Evolutionary conservation across 2,113 vertebrate species (phyloP), one percentile per base, ranked within the genome.

Genomic region (Daboia siamensis): DNA sequence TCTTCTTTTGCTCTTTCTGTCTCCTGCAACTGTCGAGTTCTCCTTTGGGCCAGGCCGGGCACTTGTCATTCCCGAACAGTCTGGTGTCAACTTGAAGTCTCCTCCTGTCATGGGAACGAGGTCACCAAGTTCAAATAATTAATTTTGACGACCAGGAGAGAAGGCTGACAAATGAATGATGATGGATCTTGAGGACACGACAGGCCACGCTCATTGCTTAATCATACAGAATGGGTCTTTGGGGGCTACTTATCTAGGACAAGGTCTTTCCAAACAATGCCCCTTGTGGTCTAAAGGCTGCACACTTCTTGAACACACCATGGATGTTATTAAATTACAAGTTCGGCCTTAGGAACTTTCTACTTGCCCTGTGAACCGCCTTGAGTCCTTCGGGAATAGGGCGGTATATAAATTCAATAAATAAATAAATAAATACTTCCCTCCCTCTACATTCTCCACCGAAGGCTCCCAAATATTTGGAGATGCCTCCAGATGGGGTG

Each of bases 121-220:
- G 95, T 93, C 59, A 0, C 11, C 0, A 9, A 96, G 95, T 94
- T 96, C 92, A 95, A 95, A 94, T 90, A 96, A 95, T 94, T 96
- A 54, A 96, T 96, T 97, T 94, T 88, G 93, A 94, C 29, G 7
- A 86, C 90, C 61, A 69, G 95, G 94, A 33, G 88, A 33, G 88
- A 94, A 7, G 56, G 1, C 92, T 93, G 97, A 94, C 95, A 95
- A 93, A 39, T 92, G 97, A 97, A 96, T 95, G 92, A 97, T 90
- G 96, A 97, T 90, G 85, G 95, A 92, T 97, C 90, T 95, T 90
- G 3, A 17, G 84, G 93, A 96, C 85, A 96, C 44, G 91, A 91
- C 95, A 92, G 57, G 96, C 91, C 95, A 95, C 96, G 94, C 90
- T 88, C 90, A 93, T 91, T 93, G 94, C 95, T 96, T 94, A 95